These are phyloP conservation scores for Aurelia sp. DNA, from an alignment of 30 jellyfish, hydroid and myxozoan species.

Conservation along the genomic window DNA sequence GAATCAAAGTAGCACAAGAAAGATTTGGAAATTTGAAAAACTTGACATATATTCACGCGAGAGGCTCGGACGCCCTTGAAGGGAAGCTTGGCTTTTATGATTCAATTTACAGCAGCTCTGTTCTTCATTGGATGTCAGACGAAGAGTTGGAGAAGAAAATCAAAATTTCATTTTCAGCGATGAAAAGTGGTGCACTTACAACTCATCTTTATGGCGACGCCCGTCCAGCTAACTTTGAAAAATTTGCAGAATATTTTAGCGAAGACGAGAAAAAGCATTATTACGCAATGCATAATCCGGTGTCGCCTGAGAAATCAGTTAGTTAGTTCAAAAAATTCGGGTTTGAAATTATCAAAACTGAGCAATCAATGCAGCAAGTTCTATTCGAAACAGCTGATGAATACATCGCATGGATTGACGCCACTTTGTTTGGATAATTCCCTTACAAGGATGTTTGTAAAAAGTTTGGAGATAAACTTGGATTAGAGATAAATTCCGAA, in stretches of 20 bases:
- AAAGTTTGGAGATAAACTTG: no score
- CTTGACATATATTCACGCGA: not conserved
- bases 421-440: no score
- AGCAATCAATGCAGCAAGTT: not conserved
- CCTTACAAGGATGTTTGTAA: no score
- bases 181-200: not conserved
- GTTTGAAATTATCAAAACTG: not conserved
- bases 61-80: not conserved
- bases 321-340: not conserved
- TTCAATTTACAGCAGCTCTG: not conserved
- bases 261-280: not conserved
- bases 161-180: not conserved
- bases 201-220: not conserved
- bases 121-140: constrained; percentile 1
- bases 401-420: no score
- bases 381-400: no score
- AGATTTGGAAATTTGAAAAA: not conserved
- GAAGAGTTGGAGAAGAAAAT: not conserved
- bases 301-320: not conserved
- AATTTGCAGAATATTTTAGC: not conserved
- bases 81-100: not conserved
- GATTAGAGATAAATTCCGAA: no score
- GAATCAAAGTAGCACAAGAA: constrained; percentile 1
- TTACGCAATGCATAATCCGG: not conserved
- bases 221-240: not conserved